Evolutionary conservation across 23 tunicate species (phyloP).

Genomic region (Botrylloides violaceus): DNA sequence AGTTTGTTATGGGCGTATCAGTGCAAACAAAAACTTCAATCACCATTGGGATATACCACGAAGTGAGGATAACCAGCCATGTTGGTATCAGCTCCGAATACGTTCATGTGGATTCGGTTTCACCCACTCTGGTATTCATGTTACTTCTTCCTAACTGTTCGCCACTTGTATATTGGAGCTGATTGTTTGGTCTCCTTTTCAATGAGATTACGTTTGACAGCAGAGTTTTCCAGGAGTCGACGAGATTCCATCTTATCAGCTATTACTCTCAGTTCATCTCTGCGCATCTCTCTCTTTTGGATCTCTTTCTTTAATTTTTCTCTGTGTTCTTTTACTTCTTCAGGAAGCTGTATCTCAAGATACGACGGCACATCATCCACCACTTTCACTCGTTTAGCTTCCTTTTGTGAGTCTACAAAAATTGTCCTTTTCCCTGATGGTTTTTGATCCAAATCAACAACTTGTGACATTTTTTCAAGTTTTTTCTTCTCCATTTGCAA

Average conservation of each 20-base stretch:
- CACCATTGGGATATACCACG: no score
- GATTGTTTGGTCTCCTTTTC: conserved; percentile 31
- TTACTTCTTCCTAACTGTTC: conserved; percentile 15
- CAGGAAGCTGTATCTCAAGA: not conserved
- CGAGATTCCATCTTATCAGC: conserved; percentile 36
- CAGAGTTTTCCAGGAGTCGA: conserved; percentile 10
- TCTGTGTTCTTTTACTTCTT: not conserved
- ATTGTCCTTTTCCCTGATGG: conserved; percentile 19
- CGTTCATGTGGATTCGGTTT: no score
- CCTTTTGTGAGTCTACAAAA: conserved; percentile 37
- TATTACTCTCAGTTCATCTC: conserved; percentile 31
- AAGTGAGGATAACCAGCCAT: no score
- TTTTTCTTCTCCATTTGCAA: conserved; percentile 49
- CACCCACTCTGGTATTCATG: no score
- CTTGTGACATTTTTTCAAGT: conserved; percentile 15
- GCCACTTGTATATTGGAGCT: conserved; percentile 65
- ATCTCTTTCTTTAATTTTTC: conserved; percentile 32
- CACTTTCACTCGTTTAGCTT: not conserved
- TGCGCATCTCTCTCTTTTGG: conserved; percentile 25
- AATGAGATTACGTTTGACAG: conserved; percentile 12
- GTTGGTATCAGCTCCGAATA: no score
- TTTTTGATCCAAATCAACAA: conserved; percentile 2
- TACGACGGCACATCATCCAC: not conserved
- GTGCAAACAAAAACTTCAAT: no score
- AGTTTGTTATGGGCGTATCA: no score